Percentiles rank a stretch among this genome's conserved stretches.
These are phyloP conservation scores for Plotosus lineatus DNA, from an alignment of 2,113 vertebrate species.

Conservation along the genomic window DNA sequence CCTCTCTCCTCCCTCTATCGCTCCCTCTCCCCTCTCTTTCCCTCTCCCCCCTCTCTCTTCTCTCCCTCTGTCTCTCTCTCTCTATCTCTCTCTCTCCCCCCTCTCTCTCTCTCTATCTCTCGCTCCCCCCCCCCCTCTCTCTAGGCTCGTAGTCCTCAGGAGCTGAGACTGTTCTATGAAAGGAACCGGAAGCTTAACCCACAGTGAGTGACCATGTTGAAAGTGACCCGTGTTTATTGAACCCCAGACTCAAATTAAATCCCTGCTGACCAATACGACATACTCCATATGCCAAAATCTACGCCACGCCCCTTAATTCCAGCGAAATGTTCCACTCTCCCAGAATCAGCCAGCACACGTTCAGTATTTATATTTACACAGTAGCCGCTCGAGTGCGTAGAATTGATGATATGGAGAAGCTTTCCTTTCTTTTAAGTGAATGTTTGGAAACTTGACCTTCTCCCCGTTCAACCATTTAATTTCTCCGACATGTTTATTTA, in stretches of 20 bases:
- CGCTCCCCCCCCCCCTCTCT: conserved; percentile 38
- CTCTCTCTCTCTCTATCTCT: conserved; percentile 2
- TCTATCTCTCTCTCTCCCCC: neutral
- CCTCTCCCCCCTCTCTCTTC: no score
- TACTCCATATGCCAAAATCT: no score
- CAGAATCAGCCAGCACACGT: neutral
- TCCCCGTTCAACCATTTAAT: neutral
- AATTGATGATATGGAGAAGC: neutral
- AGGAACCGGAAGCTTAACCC: conserved; percentile 89
- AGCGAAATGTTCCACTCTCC: neutral
- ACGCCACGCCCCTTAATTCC: no score
- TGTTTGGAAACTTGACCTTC: neutral
- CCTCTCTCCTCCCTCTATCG: no score
- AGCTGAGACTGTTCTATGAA: conserved; percentile 93
- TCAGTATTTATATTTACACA: neutral
- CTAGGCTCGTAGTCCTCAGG: conserved; percentile 92
- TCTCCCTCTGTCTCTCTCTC: no score
- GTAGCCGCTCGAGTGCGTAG: neutral
- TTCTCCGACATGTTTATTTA: conserved; percentile 14
- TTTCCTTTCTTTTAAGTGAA: neutral
- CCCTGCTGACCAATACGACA: neutral
- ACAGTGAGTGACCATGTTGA: conserved; percentile 73
- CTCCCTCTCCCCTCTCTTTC: no score
- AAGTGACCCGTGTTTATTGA: neutral
- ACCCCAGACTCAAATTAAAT: neutral